A percentile compares a stretch with the other conserved stretches of the same genome.
These are phyloP conservation scores for Ophion ventricosus DNA, from an alignment of 2,888 invertebrate species.

Conservation along the genomic window DNA sequence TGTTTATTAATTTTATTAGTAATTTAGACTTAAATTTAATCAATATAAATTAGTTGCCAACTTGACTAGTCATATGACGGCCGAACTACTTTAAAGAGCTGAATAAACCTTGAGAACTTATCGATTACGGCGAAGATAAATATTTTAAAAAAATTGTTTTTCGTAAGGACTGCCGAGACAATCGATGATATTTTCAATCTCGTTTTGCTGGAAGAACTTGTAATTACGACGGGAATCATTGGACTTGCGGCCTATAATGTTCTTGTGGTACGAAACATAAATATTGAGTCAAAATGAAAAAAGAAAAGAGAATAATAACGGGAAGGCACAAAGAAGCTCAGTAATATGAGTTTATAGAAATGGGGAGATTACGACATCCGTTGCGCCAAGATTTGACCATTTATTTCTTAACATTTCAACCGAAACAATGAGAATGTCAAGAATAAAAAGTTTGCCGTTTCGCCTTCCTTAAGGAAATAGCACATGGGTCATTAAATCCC, in stretches of 20 bases:
- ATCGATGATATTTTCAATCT: constrained; percentile 57
- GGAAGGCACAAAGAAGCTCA: background rate
- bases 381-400: too few relatives aligned
- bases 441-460: too few relatives aligned
- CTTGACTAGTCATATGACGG: too few relatives aligned
- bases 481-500: too few relatives aligned
- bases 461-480: too few relatives aligned
- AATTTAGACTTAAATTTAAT: too few relatives aligned
- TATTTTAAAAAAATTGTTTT: background rate
- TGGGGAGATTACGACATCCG: too few relatives aligned
- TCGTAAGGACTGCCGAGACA: constrained; percentile 43
- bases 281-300: background rate
- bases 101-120: background rate
- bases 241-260: constrained; percentile 55
- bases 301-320: background rate
- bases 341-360: background rate
- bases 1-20: too few relatives aligned
- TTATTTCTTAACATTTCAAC: too few relatives aligned
- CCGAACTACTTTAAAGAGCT: too few relatives aligned
- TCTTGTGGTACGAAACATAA: constrained; percentile 46
- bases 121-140: background rate
- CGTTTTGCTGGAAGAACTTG: constrained; percentile 58
- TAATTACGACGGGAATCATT: constrained; percentile 55
- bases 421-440: too few relatives aligned
- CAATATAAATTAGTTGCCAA: too few relatives aligned